Evolutionary conservation across 2,113 vertebrate species (phyloP).

Genomic region (Mesembrinibis cayennensis): DNA sequence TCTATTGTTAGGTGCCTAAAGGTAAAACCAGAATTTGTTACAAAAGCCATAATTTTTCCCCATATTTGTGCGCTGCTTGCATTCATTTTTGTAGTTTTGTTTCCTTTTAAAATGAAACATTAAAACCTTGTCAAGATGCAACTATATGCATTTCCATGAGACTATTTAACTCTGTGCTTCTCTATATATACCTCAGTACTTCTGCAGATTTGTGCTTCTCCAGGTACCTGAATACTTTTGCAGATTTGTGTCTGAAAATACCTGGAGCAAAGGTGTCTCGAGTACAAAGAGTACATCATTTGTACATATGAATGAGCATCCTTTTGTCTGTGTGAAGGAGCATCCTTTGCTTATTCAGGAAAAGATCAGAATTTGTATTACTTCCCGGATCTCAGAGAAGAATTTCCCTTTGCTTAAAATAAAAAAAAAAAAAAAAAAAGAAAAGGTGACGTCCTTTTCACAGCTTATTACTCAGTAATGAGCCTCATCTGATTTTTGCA

Average conservation of each 20-base stretch:
- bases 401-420: neutral
- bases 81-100: neutral
- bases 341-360: slow-evolving; percentile 18
- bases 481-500: slow-evolving; percentile 18
- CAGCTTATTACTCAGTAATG: neutral
- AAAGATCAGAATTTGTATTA: neutral
- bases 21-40: neutral
- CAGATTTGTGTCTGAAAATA: neutral
- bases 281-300: neutral
- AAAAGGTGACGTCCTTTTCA: neutral
- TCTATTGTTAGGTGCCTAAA: neutral
- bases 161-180: neutral
- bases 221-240: neutral
- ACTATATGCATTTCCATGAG: fast-evolving
- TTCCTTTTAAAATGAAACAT: neutral
- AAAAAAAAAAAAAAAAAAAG: neutral
- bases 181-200: neutral
- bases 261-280: neutral
- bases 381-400: neutral
- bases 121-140: neutral
- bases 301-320: neutral
- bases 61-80: neutral
- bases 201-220: neutral
- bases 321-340: neutral
- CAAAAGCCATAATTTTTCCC: fast-evolving